Evolutionary conservation across 2,113 vertebrate genomes (phyloP).

Genomic region (Elachura formosa): DNA sequence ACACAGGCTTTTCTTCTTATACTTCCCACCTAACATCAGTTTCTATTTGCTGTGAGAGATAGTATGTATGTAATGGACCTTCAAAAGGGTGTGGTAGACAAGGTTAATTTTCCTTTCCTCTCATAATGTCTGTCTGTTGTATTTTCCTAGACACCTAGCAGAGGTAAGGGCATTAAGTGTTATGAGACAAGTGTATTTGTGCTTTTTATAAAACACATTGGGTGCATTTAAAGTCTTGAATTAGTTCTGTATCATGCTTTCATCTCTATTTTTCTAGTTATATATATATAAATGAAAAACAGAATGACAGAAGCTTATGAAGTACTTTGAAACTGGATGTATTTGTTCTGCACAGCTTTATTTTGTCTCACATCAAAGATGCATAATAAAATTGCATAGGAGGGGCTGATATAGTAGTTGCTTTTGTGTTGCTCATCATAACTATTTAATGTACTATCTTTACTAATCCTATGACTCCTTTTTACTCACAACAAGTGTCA

Average conservation of each 20-base stretch:
- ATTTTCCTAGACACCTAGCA: not conserved
- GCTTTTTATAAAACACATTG: not conserved
- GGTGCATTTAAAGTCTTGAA: not conserved
- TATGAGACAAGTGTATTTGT: not conserved
- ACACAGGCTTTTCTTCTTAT: not conserved
- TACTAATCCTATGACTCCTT: conserved; percentile 5
- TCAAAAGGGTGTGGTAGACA: not conserved
- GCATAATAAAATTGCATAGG: not conserved
- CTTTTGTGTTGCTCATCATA: not conserved
- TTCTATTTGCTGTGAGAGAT: not conserved
- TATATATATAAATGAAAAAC: not conserved
- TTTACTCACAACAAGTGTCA: not conserved
- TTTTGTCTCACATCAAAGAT: conserved; percentile 1
- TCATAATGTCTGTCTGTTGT: not conserved
- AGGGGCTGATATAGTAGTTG: not conserved
- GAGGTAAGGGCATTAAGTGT: not conserved
- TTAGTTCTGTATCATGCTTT: not conserved
- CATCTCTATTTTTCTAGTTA: not conserved
- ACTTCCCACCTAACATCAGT: not conserved
- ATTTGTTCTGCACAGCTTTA: not conserved
- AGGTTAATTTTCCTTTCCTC: not conserved
- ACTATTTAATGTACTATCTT: not conserved
- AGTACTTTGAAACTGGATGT: not conserved
- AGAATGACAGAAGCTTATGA: not conserved
- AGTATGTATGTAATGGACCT: not conserved